Evolutionary conservation across 1,140 invertebrate species (phyloP), one percentile per base, ranked within the genome.

Genomic region (Parapsyche elsis): DNA sequence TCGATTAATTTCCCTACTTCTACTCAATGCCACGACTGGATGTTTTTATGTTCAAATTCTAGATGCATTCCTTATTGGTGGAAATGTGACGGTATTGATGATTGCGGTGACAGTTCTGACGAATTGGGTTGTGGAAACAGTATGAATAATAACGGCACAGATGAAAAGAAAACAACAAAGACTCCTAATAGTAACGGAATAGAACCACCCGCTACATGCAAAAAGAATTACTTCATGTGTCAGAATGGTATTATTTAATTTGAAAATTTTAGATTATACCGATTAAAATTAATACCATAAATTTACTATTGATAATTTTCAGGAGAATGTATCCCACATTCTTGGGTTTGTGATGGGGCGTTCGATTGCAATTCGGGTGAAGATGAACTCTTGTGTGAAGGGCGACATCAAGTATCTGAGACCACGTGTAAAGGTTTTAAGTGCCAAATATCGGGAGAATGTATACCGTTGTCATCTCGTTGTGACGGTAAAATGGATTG

Each of bases 31-130:
- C 91, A 92, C 26, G 92, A 92, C 84, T 94, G 92, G 94, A 93
- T 95, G 93, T 93, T 94, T 83, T 90, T 89, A 80, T 95, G 94
- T 84, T 86, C 88, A 10, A 94, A 94, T 84, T 90, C 91, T 12
- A 93, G 93, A 79, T 98, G 96, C 85, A 92, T 98, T 64, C 95
- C 96, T 0, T 92, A 92, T 64, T 94, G 95, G 95, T 96, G 95
- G 93, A 92, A 94, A 87, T 89, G 90, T 81, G 91, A 91, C 82
- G 84, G 86, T 2, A 88, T 90, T 16, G 86, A 93, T 80, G 95
- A 97, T 84, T 97, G 95, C 84, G 91, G 90, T 0, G 95, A 97
- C 86, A 88, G 90, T 46, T 93, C 93, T 0, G 96, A 97, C 85
- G 95, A 97, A 84, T 80, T 90, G 1, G 93, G 92, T 0, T 95